Conservation (phyloP, 1,140 invertebrate species). For the Anastrepha ludens region DNA sequence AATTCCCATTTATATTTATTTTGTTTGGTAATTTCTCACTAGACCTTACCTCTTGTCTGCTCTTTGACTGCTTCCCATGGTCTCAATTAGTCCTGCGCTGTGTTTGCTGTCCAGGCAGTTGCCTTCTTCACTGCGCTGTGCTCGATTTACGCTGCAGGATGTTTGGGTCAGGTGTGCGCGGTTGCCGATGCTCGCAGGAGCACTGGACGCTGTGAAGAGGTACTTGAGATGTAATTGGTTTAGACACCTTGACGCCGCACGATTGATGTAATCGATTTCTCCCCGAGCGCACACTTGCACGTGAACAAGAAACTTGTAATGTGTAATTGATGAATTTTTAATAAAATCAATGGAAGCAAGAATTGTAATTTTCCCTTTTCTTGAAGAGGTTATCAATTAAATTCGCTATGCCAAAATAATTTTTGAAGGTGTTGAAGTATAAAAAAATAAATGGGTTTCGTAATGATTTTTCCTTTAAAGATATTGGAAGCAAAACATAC, state of each 20-base stretch:
- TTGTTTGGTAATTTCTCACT: conserved; percentile 43
- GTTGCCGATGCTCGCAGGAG: not conserved
- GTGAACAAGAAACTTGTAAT: not conserved
- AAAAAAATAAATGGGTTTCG: not conserved
- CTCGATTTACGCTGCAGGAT: conserved; percentile 48
- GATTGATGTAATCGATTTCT: not conserved
- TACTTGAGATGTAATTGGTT: conserved; percentile 43
- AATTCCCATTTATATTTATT: conserved; percentile 45
- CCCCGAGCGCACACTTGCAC: not conserved
- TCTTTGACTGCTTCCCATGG: conserved; percentile 8
- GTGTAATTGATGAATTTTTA: conserved; percentile 38
- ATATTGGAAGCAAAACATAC: no score
- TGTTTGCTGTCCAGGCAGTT: not conserved
- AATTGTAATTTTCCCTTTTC: not conserved
- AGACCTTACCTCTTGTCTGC: not conserved
- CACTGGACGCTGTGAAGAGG: not conserved
- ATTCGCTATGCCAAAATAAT: conserved; percentile 42
- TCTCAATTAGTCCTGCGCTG: conserved; percentile 48
- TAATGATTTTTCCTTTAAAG: not conserved
- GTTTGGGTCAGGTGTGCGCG: conserved; percentile 37
- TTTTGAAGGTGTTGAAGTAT: not conserved
- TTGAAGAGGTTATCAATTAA: not conserved
- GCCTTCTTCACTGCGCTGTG: not conserved
- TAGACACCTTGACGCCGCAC: conserved; percentile 40
- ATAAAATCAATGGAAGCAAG: conserved; percentile 29